A percentile compares a stretch with the other conserved stretches of the same genome.
phyloP scores from a whole-genome alignment of 2,113 vertebrate species.

The Urocitellus parryii region DNA sequence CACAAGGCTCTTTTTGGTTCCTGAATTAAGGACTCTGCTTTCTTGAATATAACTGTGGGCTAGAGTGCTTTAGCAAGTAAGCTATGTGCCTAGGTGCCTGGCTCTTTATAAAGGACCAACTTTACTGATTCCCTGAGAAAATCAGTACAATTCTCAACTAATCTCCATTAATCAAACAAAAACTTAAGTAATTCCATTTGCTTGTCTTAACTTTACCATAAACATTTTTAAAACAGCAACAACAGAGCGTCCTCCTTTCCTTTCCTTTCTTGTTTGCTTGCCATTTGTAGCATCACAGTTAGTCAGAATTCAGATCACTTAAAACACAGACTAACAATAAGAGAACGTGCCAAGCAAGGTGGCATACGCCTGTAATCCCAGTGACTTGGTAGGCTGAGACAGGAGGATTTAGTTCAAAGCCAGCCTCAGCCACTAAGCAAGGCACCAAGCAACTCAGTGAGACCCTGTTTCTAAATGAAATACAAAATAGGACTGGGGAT shows the following conservation, averaged over 20 bases:
- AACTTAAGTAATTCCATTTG: background rate
- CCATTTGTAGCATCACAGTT: background rate
- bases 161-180: background rate
- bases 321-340: background rate
- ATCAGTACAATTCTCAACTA: background rate
- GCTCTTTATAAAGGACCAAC: background rate
- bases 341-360: no score
- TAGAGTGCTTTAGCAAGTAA: background rate
- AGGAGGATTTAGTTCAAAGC: no score
- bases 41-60: background rate
- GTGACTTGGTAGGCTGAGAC: no score
- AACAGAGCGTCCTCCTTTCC: background rate
- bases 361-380: no score
- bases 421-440: no score
- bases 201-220: constrained; percentile 45
- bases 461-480: no score
- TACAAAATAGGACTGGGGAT: no score
- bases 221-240: background rate
- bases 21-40: background rate
- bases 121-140: background rate
- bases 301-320: background rate
- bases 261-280: background rate
- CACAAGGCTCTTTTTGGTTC: background rate
- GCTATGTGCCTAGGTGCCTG: background rate
- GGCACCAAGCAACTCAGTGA: no score